Conservation (phyloP, 2,113 vertebrate species). For the Alouatta palliata region DNA sequence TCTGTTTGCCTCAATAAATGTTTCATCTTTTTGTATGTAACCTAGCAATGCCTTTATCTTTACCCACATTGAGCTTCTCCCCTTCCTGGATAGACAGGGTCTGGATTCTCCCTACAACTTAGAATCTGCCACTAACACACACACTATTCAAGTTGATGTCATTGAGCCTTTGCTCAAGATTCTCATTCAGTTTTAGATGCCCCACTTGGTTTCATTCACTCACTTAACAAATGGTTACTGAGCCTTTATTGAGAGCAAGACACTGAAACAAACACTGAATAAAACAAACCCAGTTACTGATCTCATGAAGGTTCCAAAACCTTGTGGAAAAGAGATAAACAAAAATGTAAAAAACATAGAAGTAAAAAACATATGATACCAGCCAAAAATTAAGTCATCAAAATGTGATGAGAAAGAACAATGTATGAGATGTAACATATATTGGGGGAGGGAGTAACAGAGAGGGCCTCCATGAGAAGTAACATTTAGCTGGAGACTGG, state of each 20-base stretch:
- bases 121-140: not conserved
- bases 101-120: not conserved
- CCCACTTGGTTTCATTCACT: not conserved
- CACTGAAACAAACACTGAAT: not conserved
- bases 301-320: not conserved
- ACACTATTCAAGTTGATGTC: not conserved
- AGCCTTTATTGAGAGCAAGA: not conserved
- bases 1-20: not conserved
- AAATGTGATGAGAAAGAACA: not conserved
- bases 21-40: not conserved
- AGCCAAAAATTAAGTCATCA: not conserved
- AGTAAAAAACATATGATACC: not conserved
- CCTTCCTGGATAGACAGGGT: not conserved
- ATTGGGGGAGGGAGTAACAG: rapidly evolving
- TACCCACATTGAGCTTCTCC: not conserved
- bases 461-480: not conserved
- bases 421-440: not conserved
- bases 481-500: not conserved
- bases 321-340: not conserved
- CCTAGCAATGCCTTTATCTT: not conserved
- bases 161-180: not conserved
- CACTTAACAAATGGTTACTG: not conserved
- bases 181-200: not conserved
- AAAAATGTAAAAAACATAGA: not conserved
- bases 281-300: not conserved